Evolutionary conservation across 64 coral and sea anemone species (phyloP), one percentile per base, ranked within the genome.

Genomic region (Hydrozoanthus tunicans): DNA sequence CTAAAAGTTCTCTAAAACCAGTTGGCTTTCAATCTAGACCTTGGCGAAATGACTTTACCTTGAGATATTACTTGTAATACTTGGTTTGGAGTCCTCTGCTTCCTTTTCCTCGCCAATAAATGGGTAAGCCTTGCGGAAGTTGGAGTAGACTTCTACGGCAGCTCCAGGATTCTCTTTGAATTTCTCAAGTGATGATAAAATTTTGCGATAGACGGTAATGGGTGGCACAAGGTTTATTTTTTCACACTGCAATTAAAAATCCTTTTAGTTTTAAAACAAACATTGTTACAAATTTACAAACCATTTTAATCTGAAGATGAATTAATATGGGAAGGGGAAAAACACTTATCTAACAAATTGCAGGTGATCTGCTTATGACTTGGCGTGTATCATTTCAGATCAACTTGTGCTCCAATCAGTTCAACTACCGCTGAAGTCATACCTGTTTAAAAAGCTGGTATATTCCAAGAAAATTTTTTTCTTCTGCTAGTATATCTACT

Each of bases 371-470:
- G 32, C 32, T 43, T 43, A 43, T 43, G 32, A 43, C 32, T 1
- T 43, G 32, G 2, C 32, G 2, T 2, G 2, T 2, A 43, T 43
- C 32, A 43, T 43, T 43, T 43, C 32, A 43, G 32, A 43, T 43
- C 32, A 43, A 43, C 32, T 43, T 43, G 32, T 43, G 32, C 32
- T 43, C 32, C 32, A 43, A 0, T 43, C 32, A 43, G 32, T 43
- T 43, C 32, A 43, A 43, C 32, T 43, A 43, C 2, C 32, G 2
- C 2, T 43, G 32, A 43, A 10, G 3, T 14, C 24, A 15, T 95
- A 96, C 94, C 94, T 96, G 91, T 78, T 86, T 90, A 43, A 90
- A 91, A 15, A 96, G 70, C 26, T 96, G 91, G 82, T 91, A 65
- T 7, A 96, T 82, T 54, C 91, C 86, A 67, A 86, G 77, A 75